Evolutionary conservation across 2,113 vertebrate genomes (phyloP).

Genomic region (Corapipo altera): DNA sequence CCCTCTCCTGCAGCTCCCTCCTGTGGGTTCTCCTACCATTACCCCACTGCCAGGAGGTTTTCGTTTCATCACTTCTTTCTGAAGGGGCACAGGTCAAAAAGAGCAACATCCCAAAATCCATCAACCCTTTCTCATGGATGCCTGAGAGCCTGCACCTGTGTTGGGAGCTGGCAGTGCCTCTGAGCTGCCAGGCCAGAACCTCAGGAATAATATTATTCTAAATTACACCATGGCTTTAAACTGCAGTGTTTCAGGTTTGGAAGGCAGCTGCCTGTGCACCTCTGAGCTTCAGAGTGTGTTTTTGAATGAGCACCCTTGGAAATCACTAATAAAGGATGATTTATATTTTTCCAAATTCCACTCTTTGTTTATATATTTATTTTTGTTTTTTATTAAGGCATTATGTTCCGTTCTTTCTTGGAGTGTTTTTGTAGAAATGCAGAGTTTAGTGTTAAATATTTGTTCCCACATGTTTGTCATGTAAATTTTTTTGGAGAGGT

Average conservation of each 20-base stretch:
- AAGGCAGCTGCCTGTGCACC: not conserved
- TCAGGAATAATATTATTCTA: not conserved
- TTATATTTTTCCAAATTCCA: not conserved
- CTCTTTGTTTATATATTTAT: not conserved
- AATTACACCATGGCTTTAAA: not conserved
- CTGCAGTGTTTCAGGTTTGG: not conserved
- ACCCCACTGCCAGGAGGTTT: not conserved
- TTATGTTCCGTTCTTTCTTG: not conserved
- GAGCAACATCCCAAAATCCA: not conserved
- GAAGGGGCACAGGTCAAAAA: not conserved
- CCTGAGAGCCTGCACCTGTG: not conserved
- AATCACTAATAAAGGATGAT: not conserved
- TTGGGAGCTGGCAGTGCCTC: not conserved
- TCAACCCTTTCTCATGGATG: not conserved
- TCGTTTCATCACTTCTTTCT: not conserved
- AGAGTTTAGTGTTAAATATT: not conserved
- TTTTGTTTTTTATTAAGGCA: not conserved
- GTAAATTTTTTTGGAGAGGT: not conserved
- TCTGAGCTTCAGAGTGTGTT: not conserved
- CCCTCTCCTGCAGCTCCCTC: not conserved
- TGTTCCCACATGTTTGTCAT: fast-evolving
- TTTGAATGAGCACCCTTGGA: not conserved
- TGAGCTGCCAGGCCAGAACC: not conserved
- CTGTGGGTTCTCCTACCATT: not conserved
- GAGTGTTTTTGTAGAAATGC: not conserved